These are phyloP conservation scores for Chromoteleia sp. DNA, from an alignment of 2,888 invertebrate species.

Conservation along the genomic window DNA sequence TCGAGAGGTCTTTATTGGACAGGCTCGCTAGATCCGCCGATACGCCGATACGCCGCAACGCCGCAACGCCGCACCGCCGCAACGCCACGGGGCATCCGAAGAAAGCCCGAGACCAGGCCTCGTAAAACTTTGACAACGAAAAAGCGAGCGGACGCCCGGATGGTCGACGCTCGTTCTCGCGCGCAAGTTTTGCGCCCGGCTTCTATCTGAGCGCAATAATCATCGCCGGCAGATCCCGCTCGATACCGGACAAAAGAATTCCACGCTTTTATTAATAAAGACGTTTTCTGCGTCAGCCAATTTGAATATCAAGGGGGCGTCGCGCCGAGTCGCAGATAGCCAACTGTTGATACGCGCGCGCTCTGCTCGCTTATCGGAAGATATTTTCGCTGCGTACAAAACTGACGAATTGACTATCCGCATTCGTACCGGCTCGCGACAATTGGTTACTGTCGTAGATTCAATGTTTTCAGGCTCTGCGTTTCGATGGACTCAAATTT, in stretches of 20 bases:
- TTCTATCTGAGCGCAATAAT: constrained; percentile 27
- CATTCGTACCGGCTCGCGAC: constrained; percentile 15
- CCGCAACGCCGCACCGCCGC: constrained; percentile 37
- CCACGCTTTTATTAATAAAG: constrained; percentile 56
- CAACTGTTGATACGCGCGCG: constrained; percentile 37
- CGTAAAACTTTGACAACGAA: constrained; percentile 66
- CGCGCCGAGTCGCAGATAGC: constrained; percentile 15
- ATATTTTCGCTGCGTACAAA: constrained; percentile 21
- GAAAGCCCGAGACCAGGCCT: constrained; percentile 48
- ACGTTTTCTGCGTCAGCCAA: constrained; percentile 38
- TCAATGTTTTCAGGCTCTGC: too few relatives aligned
- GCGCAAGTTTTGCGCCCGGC: constrained; percentile 28
- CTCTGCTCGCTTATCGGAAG: constrained; percentile 3
- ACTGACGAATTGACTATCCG: constrained; percentile 10
- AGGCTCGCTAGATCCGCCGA: constrained; percentile 59
- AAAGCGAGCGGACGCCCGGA: constrained; percentile 39
- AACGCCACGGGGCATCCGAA: constrained; percentile 56
- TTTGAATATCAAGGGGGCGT: constrained; percentile 46
- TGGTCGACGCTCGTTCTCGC: constrained; percentile 14
- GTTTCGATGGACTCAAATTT: too few relatives aligned
- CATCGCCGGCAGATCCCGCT: constrained; percentile 27
- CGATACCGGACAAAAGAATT: constrained; percentile 50
- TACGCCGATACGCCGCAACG: too few relatives aligned
- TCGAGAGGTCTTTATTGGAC: constrained; percentile 67
- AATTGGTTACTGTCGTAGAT: too few relatives aligned